Conservation (phyloP, 1,140 invertebrate genomes). For the Sitobion miscanthi region DNA sequence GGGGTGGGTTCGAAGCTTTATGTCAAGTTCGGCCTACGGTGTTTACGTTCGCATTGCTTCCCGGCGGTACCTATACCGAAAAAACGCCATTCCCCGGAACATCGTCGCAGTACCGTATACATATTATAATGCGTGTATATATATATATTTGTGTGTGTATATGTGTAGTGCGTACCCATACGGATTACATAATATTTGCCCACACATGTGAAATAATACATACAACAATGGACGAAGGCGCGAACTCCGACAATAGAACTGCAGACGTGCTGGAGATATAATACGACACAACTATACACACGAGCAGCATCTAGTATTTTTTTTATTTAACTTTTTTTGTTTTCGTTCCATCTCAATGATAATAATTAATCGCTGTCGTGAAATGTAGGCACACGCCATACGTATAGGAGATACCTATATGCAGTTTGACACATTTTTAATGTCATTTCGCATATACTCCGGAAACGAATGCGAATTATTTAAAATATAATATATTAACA, state of each 20-base stretch:
- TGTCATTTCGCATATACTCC: not conserved
- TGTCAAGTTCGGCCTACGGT: constrained; percentile 49
- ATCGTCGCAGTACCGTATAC: not conserved
- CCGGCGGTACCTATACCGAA: not conserved
- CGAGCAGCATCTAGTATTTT: constrained; percentile 6
- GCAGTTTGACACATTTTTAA: constrained; percentile 21
- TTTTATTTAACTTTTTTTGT: not conserved
- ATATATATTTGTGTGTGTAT: not conserved
- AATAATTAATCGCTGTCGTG: constrained; percentile 50
- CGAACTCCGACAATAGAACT: constrained; percentile 37
- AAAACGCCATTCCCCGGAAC: constrained; percentile 6
- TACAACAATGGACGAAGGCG: constrained; percentile 53
- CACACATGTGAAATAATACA: constrained; percentile 37
- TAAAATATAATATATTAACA: not conserved
- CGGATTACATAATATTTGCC: constrained; percentile 52
- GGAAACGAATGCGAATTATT: constrained; percentile 20
- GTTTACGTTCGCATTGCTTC: not conserved
- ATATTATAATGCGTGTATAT: not conserved
- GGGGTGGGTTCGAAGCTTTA: constrained; percentile 45
- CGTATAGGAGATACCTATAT: too few species aligned
- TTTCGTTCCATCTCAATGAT: not conserved
- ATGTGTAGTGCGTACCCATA: not conserved
- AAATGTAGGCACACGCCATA: not conserved
- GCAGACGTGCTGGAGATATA: constrained; percentile 32
- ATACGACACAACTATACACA: not conserved